These are phyloP conservation scores for Drosophila atripex DNA, from an alignment of 2,888 invertebrate species.

Conservation along the genomic window DNA sequence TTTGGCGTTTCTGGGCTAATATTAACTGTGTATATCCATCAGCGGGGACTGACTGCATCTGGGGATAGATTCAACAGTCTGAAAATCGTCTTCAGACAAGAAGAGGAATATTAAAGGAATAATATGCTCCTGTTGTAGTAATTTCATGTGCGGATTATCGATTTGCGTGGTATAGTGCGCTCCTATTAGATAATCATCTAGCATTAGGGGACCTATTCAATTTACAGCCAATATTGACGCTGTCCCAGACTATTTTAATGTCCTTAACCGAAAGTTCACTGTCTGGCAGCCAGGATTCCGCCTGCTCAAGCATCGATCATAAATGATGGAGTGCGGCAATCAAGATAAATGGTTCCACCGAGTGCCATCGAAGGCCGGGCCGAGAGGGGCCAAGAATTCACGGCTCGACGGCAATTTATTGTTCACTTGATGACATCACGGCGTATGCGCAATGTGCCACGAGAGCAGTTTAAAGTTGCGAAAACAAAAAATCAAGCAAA, in stretches of 20 bases:
- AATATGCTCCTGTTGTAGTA: background rate
- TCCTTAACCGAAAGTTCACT: constrained; percentile 18
- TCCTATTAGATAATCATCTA: background rate
- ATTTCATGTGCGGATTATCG: background rate
- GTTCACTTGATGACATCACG: constrained; percentile 45
- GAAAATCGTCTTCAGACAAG: constrained; percentile 6
- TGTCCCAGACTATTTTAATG: constrained; percentile 30
- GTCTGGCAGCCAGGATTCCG: constrained; percentile 6
- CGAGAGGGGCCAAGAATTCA: constrained; percentile 39
- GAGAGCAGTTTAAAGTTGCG: constrained; percentile 33
- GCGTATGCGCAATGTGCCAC: constrained; percentile 48
- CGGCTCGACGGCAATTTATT: constrained; percentile 48
- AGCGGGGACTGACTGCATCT: constrained; percentile 11
- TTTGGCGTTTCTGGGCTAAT: constrained; percentile 41
- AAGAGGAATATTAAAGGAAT: background rate
- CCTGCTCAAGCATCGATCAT: constrained; percentile 66
- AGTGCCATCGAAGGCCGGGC: constrained; percentile 48
- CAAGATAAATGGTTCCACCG: constrained; percentile 69
- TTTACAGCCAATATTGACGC: constrained; percentile 28
- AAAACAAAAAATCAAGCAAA: constrained; percentile 35
- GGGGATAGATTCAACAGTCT: constrained; percentile 12
- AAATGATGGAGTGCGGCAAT: constrained; percentile 62
- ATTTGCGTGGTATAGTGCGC: background rate
- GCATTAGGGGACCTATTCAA: constrained; percentile 30
- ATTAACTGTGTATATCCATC: constrained; percentile 40